phyloP scores from a whole-genome alignment of 1,140 invertebrate genomes.

The Antheraea mylitta region DNA sequence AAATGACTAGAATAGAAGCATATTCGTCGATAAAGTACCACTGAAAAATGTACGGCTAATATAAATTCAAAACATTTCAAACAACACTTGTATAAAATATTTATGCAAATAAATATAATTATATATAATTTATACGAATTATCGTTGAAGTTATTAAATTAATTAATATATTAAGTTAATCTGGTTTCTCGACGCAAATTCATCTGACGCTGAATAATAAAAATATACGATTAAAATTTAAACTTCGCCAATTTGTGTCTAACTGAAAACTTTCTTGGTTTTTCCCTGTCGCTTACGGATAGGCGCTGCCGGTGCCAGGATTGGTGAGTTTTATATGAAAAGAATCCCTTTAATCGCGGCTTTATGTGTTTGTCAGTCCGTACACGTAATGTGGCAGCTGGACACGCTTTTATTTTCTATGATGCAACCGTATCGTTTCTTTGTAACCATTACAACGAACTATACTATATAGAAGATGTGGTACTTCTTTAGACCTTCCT shows the following conservation, averaged over 20 bases:
- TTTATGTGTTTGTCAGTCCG: slow-evolving; percentile 46
- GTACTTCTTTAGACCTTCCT: slow-evolving; percentile 11
- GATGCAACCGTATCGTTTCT: slow-evolving; percentile 27
- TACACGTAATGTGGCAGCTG: slow-evolving; percentile 29
- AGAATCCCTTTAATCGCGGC: slow-evolving; percentile 37
- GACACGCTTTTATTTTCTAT: slow-evolving; percentile 45
- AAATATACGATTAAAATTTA: not conserved
- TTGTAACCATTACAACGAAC: not conserved
- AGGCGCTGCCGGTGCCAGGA: slow-evolving; percentile 76
- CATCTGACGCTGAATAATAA: not conserved
- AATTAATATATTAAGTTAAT: too few species aligned
- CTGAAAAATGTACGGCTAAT: too few species aligned
- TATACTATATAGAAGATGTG: too few species aligned
- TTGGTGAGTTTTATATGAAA: slow-evolving; percentile 70
- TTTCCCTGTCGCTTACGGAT: slow-evolving; percentile 51
- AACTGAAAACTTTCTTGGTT: slow-evolving; percentile 48
- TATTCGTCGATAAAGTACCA: too few species aligned
- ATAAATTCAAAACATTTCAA: too few species aligned
- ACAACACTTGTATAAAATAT: too few species aligned
- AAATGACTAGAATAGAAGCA: too few species aligned
- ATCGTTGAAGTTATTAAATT: not conserved
- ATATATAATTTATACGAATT: not conserved
- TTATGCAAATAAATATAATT: too few species aligned
- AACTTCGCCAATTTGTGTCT: slow-evolving; percentile 15
- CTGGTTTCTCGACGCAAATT: not conserved